Conservation (phyloP, 1,140 invertebrate genomes). For the Drosophila pandora region DNA sequence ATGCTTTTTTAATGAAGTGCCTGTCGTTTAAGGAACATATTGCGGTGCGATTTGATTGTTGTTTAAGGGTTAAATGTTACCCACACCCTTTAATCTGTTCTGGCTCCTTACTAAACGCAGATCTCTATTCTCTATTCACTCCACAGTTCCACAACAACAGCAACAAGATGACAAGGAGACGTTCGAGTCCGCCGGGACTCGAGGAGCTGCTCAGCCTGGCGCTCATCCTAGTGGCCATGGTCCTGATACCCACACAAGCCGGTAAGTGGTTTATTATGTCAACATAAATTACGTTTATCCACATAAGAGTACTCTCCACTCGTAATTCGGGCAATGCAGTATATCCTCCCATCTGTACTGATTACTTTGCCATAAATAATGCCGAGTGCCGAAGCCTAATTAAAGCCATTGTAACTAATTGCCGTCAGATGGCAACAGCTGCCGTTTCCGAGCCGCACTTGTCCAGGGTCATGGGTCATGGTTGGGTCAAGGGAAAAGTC, state of each 20-base stretch:
- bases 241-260: conserved; percentile 76
- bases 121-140: conserved; percentile 35
- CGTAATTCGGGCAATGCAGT: neutral
- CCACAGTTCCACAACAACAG: conserved; percentile 50
- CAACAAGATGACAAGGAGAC: conserved; percentile 82
- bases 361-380: conserved; percentile 48
- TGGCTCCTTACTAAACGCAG: neutral
- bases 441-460: conserved; percentile 35
- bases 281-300: conserved; percentile 76
- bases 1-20: conserved; percentile 82
- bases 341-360: conserved; percentile 38
- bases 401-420: conserved; percentile 76
- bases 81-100: neutral
- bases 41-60: conserved; percentile 74
- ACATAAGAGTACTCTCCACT: conserved; percentile 6
- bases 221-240: conserved; percentile 65
- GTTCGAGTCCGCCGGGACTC: conserved; percentile 83
- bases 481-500: conserved; percentile 15
- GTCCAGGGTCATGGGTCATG: conserved; percentile 70
- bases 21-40: conserved; percentile 81
- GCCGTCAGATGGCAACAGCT: conserved; percentile 69
- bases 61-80: conserved; percentile 66
- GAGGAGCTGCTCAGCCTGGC: conserved; percentile 70
- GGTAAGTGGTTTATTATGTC: conserved; percentile 83
- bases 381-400: conserved; percentile 44